Evolutionary conservation across 2,113 vertebrate species (phyloP).

Genomic region (Cyprinus carpio): DNA sequence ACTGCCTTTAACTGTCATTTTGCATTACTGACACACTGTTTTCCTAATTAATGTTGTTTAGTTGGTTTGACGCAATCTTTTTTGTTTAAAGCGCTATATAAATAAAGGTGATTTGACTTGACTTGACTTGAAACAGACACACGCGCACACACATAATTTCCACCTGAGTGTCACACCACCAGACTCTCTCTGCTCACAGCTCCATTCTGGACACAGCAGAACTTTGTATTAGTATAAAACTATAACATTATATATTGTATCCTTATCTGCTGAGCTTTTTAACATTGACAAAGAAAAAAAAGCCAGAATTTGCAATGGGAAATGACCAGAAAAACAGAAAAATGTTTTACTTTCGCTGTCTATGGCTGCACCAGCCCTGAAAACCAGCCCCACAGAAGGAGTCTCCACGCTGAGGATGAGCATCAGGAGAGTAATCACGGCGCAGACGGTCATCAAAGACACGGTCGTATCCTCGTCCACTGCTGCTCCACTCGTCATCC

Average conservation of each 20-base stretch:
- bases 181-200: constrained; percentile 88
- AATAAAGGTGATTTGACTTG: no score
- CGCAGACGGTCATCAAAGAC: constrained; percentile 67
- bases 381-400: constrained; percentile 48
- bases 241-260: neutral
- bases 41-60: no score
- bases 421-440: constrained; percentile 71
- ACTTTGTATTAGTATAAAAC: neutral
- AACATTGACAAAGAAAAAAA: neutral
- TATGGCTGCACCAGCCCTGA: constrained; percentile 75
- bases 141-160: neutral
- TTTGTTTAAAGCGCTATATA: no score
- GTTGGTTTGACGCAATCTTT: no score
- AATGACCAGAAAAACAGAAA: neutral
- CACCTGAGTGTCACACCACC: constrained; percentile 75
- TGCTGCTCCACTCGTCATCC: constrained; percentile 74
- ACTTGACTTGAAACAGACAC: neutral
- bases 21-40: no score
- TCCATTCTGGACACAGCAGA: constrained; percentile 75
- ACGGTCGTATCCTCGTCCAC: constrained; percentile 62
- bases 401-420: constrained; percentile 45
- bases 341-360: constrained; percentile 58
- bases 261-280: neutral
- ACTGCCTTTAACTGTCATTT: no score
- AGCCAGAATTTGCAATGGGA: neutral